phyloP scores from a whole-genome alignment of 2,797 vertebrate species.

The Anolis apletophallus region DNA sequence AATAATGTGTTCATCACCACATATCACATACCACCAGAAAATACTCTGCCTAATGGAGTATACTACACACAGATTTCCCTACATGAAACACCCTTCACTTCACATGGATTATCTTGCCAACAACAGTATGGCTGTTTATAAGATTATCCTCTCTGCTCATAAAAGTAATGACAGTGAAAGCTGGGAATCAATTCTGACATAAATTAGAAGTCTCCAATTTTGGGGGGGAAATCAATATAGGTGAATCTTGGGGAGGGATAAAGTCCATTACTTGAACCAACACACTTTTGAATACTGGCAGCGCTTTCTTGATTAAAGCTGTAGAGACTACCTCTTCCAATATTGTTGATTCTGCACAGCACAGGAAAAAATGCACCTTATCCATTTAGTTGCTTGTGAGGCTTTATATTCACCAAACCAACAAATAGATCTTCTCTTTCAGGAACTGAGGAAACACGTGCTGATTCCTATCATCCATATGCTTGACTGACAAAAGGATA shows the following conservation, averaged over 20 bases:
- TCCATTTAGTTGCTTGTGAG: slow-evolving; percentile 38
- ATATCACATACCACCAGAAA: not conserved
- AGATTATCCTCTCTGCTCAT: slow-evolving; percentile 20
- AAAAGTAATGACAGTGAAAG: slow-evolving; percentile 33
- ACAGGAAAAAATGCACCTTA: slow-evolving; percentile 38
- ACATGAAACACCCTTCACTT: not conserved
- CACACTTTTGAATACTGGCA: not conserved
- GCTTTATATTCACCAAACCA: slow-evolving; percentile 29
- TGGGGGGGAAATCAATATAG: slow-evolving; percentile 25
- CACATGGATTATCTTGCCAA: not conserved
- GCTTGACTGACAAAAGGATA: not conserved
- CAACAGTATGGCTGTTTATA: not conserved
- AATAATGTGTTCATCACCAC: not conserved
- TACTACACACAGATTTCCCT: not conserved
- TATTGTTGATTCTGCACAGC: slow-evolving; percentile 11
- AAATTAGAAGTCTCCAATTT: slow-evolving; percentile 25
- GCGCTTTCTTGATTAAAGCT: slow-evolving; percentile 18
- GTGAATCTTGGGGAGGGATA: slow-evolving; percentile 20
- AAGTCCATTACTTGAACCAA: slow-evolving; percentile 11
- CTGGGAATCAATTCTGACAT: slow-evolving; percentile 6
- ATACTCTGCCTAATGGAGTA: not conserved
- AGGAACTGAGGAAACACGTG: not conserved
- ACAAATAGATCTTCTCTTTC: slow-evolving; percentile 24
- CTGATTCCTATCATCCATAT: not conserved
- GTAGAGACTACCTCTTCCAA: slow-evolving; percentile 28